Evolutionary conservation across 2,888 invertebrate genomes (phyloP).

Genomic region (Eupithecia abbreviata): DNA sequence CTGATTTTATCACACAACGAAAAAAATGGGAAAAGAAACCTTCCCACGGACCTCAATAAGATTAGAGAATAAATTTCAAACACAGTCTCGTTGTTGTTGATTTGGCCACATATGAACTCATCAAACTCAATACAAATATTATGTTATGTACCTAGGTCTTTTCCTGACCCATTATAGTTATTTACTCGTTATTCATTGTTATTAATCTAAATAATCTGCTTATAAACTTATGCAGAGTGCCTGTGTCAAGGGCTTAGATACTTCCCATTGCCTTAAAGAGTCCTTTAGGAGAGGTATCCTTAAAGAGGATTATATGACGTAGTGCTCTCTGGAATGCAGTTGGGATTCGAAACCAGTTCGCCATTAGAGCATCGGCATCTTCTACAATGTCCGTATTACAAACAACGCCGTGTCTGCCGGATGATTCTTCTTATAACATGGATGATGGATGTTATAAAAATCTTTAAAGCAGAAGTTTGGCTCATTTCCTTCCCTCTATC

Average conservation of each 20-base stretch:
- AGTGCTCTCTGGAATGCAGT: slow-evolving; percentile 58
- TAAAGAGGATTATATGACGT: slow-evolving; percentile 54
- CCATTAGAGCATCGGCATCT: slow-evolving; percentile 53
- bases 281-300: neutral
- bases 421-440: slow-evolving; percentile 22
- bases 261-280: neutral
- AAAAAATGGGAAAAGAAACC: neutral
- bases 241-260: slow-evolving; percentile 5
- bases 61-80: neutral
- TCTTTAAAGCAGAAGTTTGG: neutral
- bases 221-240: neutral
- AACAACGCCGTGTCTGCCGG: slow-evolving; percentile 23
- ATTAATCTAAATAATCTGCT: neutral
- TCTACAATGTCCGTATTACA: slow-evolving; percentile 47
- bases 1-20: neutral
- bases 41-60: neutral
- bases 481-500: neutral
- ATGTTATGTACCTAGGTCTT: neutral
- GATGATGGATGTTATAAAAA: neutral
- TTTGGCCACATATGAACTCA: neutral
- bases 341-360: slow-evolving; percentile 56
- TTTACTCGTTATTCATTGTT: neutral
- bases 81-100: neutral
- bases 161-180: neutral
- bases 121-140: neutral